These are phyloP conservation scores for Pegoplata infirma DNA, from an alignment of 2,888 invertebrate genomes.

Conservation along the genomic window DNA sequence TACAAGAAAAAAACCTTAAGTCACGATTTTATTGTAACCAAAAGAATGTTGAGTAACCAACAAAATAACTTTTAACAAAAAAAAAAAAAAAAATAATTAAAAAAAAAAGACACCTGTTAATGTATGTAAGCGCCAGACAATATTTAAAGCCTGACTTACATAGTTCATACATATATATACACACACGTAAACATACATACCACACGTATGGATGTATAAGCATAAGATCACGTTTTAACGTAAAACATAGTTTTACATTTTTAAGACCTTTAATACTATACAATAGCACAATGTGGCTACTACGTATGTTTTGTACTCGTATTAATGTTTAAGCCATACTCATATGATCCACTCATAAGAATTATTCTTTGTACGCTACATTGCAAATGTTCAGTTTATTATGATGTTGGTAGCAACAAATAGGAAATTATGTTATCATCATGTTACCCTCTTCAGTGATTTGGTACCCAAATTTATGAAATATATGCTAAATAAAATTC, in stretches of 20 bases:
- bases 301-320: too few species aligned
- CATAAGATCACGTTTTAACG: constrained; percentile 25
- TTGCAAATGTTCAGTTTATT: background rate
- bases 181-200: too few species aligned
- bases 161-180: too few species aligned
- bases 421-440: too few species aligned
- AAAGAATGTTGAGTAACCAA: constrained; percentile 43
- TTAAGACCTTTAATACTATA: constrained; percentile 6
- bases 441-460: too few species aligned
- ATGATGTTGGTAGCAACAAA: too few species aligned
- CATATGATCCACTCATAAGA: background rate
- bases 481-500: too few species aligned
- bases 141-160: constrained; percentile 10
- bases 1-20: constrained; percentile 37
- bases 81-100: constrained; percentile 22
- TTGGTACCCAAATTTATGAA: too few species aligned
- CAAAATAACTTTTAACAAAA: constrained; percentile 17
- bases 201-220: background rate
- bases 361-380: background rate
- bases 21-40: constrained; percentile 61
- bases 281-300: background rate
- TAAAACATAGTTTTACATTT: constrained; percentile 1
- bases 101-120: constrained; percentile 55
- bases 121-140: constrained; percentile 45
- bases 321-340: too few species aligned